A percentile compares a stretch with the other conserved stretches of the same genome.
These are phyloP conservation scores for Tricholauxania praeusta DNA, from an alignment of 2,888 invertebrate genomes.

Conservation along the genomic window DNA sequence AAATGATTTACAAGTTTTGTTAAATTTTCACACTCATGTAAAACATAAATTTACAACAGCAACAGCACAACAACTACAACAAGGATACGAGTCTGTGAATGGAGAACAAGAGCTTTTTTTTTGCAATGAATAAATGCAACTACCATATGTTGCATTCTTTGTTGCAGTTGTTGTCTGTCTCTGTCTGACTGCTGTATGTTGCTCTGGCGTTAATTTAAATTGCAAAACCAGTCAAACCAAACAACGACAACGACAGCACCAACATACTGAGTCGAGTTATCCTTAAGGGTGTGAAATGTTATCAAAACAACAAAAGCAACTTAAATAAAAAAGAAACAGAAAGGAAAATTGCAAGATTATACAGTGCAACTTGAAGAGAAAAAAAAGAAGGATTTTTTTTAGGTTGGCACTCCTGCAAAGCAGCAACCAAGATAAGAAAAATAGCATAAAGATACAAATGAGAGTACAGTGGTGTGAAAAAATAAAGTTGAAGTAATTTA, in stretches of 20 bases:
- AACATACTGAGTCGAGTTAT: slow-evolving; percentile 11
- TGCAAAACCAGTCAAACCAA: slow-evolving; percentile 15
- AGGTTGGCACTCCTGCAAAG: neutral
- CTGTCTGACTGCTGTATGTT: slow-evolving; percentile 1
- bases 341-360: neutral
- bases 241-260: slow-evolving; percentile 8
- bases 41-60: slow-evolving; percentile 6
- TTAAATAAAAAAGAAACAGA: slow-evolving; percentile 32
- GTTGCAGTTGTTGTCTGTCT: slow-evolving; percentile 7
- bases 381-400: neutral
- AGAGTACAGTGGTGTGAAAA: too few relatives aligned
- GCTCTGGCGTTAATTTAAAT: slow-evolving; percentile 31
- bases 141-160: neutral
- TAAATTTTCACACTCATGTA: slow-evolving; percentile 26
- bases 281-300: slow-evolving; percentile 30
- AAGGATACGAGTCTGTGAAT: neutral
- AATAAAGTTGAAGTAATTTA: too few relatives aligned
- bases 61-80: too few relatives aligned
- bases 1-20: slow-evolving; percentile 16
- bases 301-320: slow-evolving; percentile 20
- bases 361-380: slow-evolving; percentile 1
- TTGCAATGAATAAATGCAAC: neutral
- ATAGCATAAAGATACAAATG: neutral
- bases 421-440: neutral
- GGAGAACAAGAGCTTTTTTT: neutral